These are phyloP conservation scores for Odontothrips loti DNA, from an alignment of 2,888 invertebrate genomes.

Conservation along the genomic window DNA sequence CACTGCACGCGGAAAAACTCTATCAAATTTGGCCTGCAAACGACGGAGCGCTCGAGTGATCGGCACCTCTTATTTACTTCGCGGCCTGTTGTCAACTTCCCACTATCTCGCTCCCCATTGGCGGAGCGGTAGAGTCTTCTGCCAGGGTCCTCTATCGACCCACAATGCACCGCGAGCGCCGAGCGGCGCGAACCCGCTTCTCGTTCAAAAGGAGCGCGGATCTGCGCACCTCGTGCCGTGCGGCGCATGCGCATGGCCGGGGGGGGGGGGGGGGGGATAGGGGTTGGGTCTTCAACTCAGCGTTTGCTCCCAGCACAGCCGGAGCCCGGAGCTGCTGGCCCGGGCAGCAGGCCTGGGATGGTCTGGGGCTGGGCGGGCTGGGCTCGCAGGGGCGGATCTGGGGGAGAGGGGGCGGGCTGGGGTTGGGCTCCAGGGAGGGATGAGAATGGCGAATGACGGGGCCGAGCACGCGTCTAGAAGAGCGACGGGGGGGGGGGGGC, in stretches of 20 bases:
- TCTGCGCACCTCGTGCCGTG: neutral
- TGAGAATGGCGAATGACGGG: neutral
- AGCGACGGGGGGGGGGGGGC: neutral
- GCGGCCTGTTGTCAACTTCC: slow-evolving; percentile 24
- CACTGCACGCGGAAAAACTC: neutral
- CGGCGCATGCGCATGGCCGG: neutral
- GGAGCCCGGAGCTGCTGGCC: neutral
- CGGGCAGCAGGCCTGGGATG: neutral
- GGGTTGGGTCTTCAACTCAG: neutral
- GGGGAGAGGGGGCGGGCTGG: neutral
- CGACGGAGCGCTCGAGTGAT: neutral
- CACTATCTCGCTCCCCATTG: slow-evolving; percentile 3
- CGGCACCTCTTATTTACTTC: slow-evolving; percentile 23
- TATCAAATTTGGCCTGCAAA: neutral
- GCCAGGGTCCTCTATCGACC: slow-evolving; percentile 22
- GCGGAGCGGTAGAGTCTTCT: slow-evolving; percentile 21
- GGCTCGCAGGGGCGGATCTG: neutral
- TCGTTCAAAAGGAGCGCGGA: neutral
- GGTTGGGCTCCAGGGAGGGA: too few species aligned
- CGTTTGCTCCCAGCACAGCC: too few species aligned
- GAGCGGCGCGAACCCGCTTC: neutral
- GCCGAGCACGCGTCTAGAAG: neutral
- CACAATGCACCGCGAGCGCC: slow-evolving; percentile 17
- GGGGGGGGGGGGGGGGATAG: neutral
- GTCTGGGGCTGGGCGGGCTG: neutral